A percentile compares a stretch with the other conserved stretches of the same genome.
Conservation (phyloP, 2,113 vertebrate species). For the Pitta sordida region DNA sequence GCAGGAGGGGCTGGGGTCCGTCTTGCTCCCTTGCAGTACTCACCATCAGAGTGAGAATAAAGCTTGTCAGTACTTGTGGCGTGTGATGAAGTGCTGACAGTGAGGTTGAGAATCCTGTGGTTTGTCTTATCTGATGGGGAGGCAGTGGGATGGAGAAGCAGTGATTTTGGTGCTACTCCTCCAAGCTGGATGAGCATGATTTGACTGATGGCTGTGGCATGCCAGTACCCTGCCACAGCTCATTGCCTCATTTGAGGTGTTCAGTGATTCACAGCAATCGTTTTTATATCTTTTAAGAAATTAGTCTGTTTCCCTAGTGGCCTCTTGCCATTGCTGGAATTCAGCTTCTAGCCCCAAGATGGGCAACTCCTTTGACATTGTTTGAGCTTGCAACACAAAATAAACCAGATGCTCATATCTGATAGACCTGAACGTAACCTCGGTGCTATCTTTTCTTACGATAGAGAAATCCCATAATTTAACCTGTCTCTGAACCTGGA, state of each 20-base stretch:
- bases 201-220: background rate
- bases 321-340: background rate
- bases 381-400: background rate
- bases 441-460: background rate
- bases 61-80: fast-evolving
- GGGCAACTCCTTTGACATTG: background rate
- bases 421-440: background rate
- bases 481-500: background rate
- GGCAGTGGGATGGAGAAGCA: background rate
- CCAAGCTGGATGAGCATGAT: fast-evolving
- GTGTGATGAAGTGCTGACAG: fast-evolving
- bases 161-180: background rate
- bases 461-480: background rate
- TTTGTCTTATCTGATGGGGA: background rate
- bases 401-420: fast-evolving
- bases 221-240: background rate
- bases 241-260: background rate
- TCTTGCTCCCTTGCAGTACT: background rate
- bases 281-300: background rate
- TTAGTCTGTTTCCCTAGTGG: background rate
- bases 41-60: background rate
- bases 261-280: background rate
- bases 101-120: background rate
- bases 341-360: background rate
- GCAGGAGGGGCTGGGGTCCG: fast-evolving